Conservation (phyloP, 2,888 invertebrate species). For the Zygogramma bicolorata region DNA sequence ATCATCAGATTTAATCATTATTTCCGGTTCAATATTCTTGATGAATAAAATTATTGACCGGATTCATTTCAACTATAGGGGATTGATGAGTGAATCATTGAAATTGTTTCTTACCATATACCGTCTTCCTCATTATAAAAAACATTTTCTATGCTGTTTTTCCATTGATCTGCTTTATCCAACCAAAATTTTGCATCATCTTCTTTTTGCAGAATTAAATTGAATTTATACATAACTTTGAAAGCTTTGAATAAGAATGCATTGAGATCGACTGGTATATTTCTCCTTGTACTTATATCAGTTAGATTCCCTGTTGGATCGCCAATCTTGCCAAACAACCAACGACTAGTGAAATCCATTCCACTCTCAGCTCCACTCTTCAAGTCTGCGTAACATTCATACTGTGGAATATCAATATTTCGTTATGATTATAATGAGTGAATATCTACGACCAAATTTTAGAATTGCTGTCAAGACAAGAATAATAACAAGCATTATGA, state of each 20-base stretch:
- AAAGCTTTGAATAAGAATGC: slow-evolving; percentile 80
- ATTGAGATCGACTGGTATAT: slow-evolving; percentile 89
- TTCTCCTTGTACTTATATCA: slow-evolving; percentile 74
- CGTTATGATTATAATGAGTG: not conserved
- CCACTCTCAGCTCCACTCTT: slow-evolving; percentile 79
- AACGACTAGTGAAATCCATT: slow-evolving; percentile 88
- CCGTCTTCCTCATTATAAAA: slow-evolving; percentile 83
- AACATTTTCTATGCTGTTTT: slow-evolving; percentile 74
- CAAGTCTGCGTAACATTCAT: slow-evolving; percentile 49
- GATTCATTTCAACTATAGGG: too few species aligned
- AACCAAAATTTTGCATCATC: slow-evolving; percentile 70
- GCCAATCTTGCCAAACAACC: slow-evolving; percentile 75
- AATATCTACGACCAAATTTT: too few species aligned
- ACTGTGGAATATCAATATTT: slow-evolving; percentile 36
- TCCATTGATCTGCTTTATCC: slow-evolving; percentile 70
- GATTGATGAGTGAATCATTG: too few species aligned
- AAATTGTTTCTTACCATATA: slow-evolving; percentile 89
- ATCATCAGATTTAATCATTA: too few species aligned
- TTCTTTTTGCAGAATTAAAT: slow-evolving; percentile 68
- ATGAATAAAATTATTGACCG: too few species aligned
- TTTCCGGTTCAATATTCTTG: too few species aligned
- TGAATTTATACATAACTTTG: slow-evolving; percentile 73
- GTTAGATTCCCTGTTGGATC: slow-evolving; percentile 71
- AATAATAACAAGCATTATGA: too few species aligned
- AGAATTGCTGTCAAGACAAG: too few species aligned